Evolutionary conservation across 2,113 vertebrate genomes (phyloP).

Genomic region (Gavia stellata): DNA sequence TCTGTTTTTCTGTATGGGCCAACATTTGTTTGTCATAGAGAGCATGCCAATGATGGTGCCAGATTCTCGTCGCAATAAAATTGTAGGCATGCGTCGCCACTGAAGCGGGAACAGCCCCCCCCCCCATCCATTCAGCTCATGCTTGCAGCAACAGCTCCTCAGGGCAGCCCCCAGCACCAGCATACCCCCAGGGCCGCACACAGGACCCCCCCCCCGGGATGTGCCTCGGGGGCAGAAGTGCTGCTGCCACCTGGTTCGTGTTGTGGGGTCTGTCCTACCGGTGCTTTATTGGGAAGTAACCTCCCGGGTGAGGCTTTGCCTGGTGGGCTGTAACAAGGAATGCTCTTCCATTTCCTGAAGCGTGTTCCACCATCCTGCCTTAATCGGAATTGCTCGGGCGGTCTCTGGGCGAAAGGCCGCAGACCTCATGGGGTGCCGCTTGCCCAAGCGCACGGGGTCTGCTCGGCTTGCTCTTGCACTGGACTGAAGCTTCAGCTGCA

Average conservation of each 20-base stretch:
- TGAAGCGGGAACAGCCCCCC: not conserved
- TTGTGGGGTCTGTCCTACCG: not conserved
- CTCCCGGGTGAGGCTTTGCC: not conserved
- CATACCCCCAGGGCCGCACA: rapidly evolving
- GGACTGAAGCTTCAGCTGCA: not conserved
- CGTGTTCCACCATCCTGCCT: not conserved
- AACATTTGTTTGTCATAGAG: not conserved
- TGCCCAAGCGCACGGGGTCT: not conserved
- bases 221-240: not conserved
- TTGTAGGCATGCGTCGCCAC: not conserved
- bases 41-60: not conserved
- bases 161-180: not conserved
- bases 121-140: not conserved
- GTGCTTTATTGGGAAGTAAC: not conserved
- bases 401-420: not conserved
- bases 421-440: not conserved
- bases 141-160: not conserved
- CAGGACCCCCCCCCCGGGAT: not conserved
- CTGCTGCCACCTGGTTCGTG: rapidly evolving
- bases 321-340: not conserved
- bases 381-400: not conserved
- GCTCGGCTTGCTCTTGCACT: not conserved
- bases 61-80: not conserved
- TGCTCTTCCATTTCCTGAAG: not conserved
- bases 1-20: not conserved